Evolutionary conservation across 2,888 invertebrate genomes (phyloP).

Genomic region (Ormyrus pomaceus): DNA sequence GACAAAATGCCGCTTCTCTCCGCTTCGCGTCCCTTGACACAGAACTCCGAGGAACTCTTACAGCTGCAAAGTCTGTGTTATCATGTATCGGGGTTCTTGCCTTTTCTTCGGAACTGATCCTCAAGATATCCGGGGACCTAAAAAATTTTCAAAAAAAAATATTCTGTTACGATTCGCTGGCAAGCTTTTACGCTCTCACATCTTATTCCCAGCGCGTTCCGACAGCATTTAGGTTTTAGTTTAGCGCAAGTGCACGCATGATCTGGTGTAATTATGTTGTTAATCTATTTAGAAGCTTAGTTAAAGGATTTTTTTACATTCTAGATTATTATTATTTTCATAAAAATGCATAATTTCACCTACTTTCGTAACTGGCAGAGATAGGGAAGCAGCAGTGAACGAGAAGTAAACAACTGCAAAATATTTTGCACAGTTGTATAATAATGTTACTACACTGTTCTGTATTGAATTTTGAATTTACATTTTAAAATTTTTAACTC

Average conservation of each 20-base stretch:
- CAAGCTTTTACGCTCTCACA: constrained; percentile 53
- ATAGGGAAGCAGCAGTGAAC: constrained; percentile 44
- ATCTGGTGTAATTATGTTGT: background rate
- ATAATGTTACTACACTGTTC: constrained; percentile 25
- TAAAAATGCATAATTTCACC: constrained; percentile 25
- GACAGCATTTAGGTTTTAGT: background rate
- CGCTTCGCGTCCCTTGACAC: constrained; percentile 47
- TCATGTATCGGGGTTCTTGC: constrained; percentile 72
- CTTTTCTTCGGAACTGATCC: constrained; percentile 77
- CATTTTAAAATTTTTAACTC: background rate
- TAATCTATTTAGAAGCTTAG: background rate
- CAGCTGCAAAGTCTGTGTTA: constrained; percentile 58
- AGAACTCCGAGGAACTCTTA: constrained; percentile 47
- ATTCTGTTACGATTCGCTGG: constrained; percentile 48
- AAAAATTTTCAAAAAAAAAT: constrained; percentile 68
- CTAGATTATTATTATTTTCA: background rate
- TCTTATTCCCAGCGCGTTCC: constrained; percentile 14
- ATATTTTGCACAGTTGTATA: constrained; percentile 30
- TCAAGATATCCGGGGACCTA: constrained; percentile 81
- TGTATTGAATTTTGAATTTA: background rate
- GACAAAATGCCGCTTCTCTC: constrained; percentile 33
- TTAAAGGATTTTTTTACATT: constrained; percentile 8
- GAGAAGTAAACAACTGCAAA: constrained; percentile 26
- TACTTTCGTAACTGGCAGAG: constrained; percentile 42
- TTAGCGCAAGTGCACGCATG: background rate